Evolutionary conservation across 2,113 vertebrate species (phyloP).

Genomic region (Zeus faber): DNA sequence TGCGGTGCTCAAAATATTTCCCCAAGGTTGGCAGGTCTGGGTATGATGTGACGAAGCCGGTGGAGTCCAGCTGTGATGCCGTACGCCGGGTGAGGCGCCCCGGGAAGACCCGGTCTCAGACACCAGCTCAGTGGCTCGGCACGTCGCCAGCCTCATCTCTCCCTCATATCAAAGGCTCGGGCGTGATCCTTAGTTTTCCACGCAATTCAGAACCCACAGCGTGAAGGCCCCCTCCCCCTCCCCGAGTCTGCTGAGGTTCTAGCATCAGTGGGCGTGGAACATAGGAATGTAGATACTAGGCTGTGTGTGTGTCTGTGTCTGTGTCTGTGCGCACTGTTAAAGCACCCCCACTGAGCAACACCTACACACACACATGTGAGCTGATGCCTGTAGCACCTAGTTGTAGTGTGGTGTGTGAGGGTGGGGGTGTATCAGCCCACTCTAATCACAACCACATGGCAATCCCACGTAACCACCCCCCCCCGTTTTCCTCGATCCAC

Average conservation of each 20-base stretch:
- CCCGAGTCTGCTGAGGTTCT: too few species aligned
- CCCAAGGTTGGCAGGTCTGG: too few species aligned
- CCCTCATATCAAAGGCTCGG: conserved; percentile 42
- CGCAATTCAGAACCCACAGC: too few species aligned
- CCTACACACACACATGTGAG: conserved; percentile 1
- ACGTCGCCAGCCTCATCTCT: conserved; percentile 12
- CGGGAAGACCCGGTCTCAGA: conserved; percentile 33
- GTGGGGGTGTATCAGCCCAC: too few species aligned
- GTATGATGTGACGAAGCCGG: too few species aligned
- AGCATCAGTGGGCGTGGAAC: too few species aligned
- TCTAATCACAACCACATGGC: conserved; percentile 53
- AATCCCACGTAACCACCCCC: conserved; percentile 33
- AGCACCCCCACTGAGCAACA: conserved; percentile 4
- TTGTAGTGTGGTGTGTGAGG: too few species aligned
- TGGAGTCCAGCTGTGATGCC: too few species aligned
- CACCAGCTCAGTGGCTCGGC: conserved; percentile 23
- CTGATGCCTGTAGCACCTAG: conserved; percentile 3
- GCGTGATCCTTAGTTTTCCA: conserved; percentile 42
- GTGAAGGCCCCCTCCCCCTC: too few species aligned
- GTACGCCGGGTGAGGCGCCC: too few species aligned
- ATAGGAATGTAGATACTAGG: too few species aligned
- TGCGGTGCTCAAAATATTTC: too few species aligned
- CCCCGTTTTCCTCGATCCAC: not conserved
- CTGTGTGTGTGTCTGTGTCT: conserved; percentile 18
- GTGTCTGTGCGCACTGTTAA: conserved; percentile 11